Conservation (phyloP, 2,797 vertebrate genomes). For the Ptychobarbus kaznakovi region DNA sequence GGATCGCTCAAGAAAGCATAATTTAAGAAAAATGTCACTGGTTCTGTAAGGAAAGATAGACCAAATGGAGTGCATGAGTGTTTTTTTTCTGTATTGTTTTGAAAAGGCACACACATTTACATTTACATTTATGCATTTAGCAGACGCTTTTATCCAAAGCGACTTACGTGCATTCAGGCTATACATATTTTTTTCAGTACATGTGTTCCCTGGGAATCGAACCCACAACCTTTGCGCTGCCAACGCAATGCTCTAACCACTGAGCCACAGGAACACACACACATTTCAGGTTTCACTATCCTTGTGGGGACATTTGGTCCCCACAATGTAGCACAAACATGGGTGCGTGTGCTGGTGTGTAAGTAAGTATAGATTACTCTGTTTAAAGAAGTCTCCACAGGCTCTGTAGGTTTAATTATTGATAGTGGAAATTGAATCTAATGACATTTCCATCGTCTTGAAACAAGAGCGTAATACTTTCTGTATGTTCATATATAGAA, state of each 20-base stretch:
- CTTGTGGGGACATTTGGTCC: too few relatives aligned
- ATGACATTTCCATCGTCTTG: conserved; percentile 89
- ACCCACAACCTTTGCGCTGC: too few relatives aligned
- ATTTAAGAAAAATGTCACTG: not conserved
- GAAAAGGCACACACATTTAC: not conserved
- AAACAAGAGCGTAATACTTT: conserved; percentile 72
- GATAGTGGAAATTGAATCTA: conserved; percentile 87
- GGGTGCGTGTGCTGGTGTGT: conserved; percentile 18
- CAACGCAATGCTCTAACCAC: too few relatives aligned
- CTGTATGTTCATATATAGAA: conserved; percentile 34
- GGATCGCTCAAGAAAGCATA: not conserved
- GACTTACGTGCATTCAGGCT: too few relatives aligned
- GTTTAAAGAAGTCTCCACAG: conserved; percentile 44
- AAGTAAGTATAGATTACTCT: conserved; percentile 33
- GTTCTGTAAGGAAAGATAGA: not conserved
- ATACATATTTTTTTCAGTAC: too few relatives aligned
- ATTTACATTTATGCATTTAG: too few relatives aligned
- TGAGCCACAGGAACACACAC: too few relatives aligned
- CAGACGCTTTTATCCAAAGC: too few relatives aligned
- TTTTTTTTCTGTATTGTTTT: not conserved
- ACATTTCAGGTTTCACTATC: too few relatives aligned
- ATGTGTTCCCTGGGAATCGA: too few relatives aligned
- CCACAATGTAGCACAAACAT: not conserved
- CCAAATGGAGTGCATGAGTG: not conserved
- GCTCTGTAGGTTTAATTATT: conserved; percentile 89